Base-by-base conservation (phyloP, 1,140 invertebrate genomes). In the Pachypeltis micranthus region DNA sequence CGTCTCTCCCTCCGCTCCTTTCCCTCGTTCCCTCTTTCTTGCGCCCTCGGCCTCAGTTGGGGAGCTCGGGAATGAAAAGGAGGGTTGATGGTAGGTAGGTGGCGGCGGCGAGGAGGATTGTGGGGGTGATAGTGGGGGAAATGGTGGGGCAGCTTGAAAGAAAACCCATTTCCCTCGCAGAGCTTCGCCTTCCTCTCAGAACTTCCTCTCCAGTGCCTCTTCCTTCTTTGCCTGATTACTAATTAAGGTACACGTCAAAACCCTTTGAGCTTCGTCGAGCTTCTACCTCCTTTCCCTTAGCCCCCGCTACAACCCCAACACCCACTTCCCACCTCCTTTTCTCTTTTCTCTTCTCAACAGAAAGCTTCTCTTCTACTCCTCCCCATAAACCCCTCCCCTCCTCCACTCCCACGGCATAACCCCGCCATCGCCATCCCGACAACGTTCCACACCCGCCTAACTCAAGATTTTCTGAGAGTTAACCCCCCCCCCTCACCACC, bases 231-330 rank as follows among this genome's bases (percentile, higher is more conserved):
- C 21, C 55, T 57, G 55, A 57, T 57, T 57, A 57, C 55, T 57
- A 57, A 57, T 57, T 57, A 57, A 57, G 55, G 55, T 57, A 14
- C 55, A 57, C 55, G 55, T 57, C 55, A 57, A 57, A 51, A 57
- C 55, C 24, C 55, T 57, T 57, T 57, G 55, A 57, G 55, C 55
- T 27, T 21, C 27, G 2, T 14, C 47, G 27, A 23, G 55, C 55
- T 7, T 28, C 25, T 28, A 54, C 51, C 10, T 23, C 51, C 51
- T 12, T 23, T 54, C 51, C 34, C 34, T 10, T 10, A 39, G 34
- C 34, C 34, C 34, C 34, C 34, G 7, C 34, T n/a, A 39, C 34
- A 39, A 10, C 34, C 34, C 34, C 34, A 39, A 10, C 34, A 39
- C 34, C 34, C 34, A 10, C 51, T 23, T 23, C 10, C 23, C 23